Percentiles rank a stretch among this genome's conserved stretches.
These are phyloP conservation scores for Acrocephalus scirpaceus DNA, from an alignment of 2,797 vertebrate genomes.

Conservation along the genomic window DNA sequence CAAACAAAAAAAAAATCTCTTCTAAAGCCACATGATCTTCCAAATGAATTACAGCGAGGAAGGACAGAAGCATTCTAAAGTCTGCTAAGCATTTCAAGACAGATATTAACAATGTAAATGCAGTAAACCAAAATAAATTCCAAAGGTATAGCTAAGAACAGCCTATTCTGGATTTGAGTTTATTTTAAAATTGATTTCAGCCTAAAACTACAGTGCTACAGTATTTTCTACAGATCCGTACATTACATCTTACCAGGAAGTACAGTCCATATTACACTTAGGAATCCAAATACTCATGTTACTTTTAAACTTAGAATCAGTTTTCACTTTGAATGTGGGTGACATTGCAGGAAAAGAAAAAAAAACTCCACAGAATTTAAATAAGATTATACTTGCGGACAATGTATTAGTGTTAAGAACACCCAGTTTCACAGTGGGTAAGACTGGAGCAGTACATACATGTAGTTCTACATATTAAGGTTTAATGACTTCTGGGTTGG, in stretches of 20 bases:
- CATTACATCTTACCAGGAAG: background rate
- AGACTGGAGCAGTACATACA: background rate
- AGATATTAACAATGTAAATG: background rate
- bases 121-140: background rate
- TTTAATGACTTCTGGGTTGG: background rate
- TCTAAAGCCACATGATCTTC: background rate
- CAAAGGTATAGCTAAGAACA: background rate
- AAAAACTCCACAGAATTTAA: background rate
- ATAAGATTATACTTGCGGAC: background rate
- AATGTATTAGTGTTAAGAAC: background rate
- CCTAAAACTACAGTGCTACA: background rate
- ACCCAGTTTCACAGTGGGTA: background rate
- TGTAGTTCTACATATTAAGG: background rate
- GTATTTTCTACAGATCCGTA: background rate
- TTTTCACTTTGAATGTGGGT: background rate
- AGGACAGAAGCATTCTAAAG: background rate
- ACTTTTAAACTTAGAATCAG: background rate
- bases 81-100: background rate
- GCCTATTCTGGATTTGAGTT: background rate
- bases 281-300: background rate
- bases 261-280: background rate
- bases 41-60: background rate
- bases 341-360: background rate
- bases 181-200: background rate
- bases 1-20: background rate